Conservation (phyloP, 1,140 invertebrate species). For the Nasonia giraulti region DNA sequence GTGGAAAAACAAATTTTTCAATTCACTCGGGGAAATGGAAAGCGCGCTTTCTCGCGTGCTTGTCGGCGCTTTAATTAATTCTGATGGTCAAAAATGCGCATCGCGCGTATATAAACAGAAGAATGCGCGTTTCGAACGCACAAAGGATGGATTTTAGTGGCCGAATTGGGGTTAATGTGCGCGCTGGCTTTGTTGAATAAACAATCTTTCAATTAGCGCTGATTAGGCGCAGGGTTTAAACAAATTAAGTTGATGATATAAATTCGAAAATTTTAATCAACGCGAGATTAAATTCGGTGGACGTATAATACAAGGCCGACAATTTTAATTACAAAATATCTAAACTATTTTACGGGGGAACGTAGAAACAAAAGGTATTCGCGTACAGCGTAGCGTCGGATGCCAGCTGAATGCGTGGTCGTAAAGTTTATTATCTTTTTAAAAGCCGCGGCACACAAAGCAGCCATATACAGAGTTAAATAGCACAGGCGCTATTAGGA, state of each 20-base stretch:
- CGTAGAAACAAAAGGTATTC: too few relatives aligned
- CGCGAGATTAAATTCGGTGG: too few relatives aligned
- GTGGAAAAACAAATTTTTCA: background rate
- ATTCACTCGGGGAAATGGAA: background rate
- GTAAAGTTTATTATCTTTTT: conserved; percentile 4
- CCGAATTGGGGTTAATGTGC: background rate
- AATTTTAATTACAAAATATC: too few relatives aligned
- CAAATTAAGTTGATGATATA: too few relatives aligned
- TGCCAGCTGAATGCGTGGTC: background rate
- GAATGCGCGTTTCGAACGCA: background rate
- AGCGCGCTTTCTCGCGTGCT: background rate
- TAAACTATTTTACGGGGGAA: too few relatives aligned
- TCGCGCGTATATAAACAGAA: background rate
- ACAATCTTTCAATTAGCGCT: too few relatives aligned
- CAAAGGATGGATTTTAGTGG: background rate
- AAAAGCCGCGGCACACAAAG: background rate
- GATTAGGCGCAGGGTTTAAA: too few relatives aligned
- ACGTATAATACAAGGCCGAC: too few relatives aligned
- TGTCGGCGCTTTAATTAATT: background rate
- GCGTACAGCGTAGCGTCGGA: too few relatives aligned
- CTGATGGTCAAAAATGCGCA: background rate
- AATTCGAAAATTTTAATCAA: too few relatives aligned
- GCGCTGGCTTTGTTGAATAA: background rate
- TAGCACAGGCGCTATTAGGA: conserved; percentile 4
- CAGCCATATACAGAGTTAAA: background rate